A percentile compares a stretch with the other conserved stretches of the same genome.
These are phyloP conservation scores for Ochotona curzoniae DNA, from an alignment of 2,113 vertebrate genomes.

Conservation along the genomic window DNA sequence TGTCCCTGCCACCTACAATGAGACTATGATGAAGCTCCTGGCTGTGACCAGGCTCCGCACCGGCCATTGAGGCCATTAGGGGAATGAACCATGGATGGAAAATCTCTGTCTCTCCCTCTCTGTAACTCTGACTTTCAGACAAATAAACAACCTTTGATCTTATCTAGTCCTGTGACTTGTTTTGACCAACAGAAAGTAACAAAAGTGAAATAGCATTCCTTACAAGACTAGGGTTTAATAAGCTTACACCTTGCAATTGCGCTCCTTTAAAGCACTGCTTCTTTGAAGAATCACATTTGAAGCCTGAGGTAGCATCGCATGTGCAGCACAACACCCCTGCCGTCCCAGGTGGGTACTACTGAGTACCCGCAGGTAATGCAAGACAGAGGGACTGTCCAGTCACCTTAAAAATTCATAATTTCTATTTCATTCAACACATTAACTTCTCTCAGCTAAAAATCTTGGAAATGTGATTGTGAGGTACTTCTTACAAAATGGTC, in stretches of 20 bases:
- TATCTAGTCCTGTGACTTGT: not conserved
- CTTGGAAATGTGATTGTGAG: constrained; percentile 14
- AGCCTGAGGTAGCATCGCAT: not conserved
- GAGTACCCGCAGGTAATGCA: not conserved
- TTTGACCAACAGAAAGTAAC: not conserved
- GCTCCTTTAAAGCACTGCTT: not conserved
- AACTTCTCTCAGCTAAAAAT: constrained; percentile 47
- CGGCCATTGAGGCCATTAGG: too few relatives aligned
- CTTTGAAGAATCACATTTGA: not conserved
- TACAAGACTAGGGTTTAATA: not conserved
- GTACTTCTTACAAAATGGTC: not conserved
- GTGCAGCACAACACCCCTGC: not conserved
- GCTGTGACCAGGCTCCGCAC: too few relatives aligned
- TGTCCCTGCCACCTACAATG: too few relatives aligned
- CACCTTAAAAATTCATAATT: not conserved
- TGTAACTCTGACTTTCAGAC: too few relatives aligned
- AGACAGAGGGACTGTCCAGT: not conserved
- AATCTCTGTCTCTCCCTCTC: too few relatives aligned
- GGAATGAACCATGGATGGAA: too few relatives aligned
- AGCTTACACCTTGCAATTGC: not conserved
- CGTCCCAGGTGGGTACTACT: not conserved
- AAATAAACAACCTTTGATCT: not conserved
- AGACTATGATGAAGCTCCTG: too few relatives aligned
- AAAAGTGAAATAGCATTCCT: not conserved
- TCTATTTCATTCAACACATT: not conserved